Evolutionary conservation across 2,888 invertebrate species (phyloP), one percentile per base, ranked within the genome.

Genomic region (Falcaria lacertinaria): DNA sequence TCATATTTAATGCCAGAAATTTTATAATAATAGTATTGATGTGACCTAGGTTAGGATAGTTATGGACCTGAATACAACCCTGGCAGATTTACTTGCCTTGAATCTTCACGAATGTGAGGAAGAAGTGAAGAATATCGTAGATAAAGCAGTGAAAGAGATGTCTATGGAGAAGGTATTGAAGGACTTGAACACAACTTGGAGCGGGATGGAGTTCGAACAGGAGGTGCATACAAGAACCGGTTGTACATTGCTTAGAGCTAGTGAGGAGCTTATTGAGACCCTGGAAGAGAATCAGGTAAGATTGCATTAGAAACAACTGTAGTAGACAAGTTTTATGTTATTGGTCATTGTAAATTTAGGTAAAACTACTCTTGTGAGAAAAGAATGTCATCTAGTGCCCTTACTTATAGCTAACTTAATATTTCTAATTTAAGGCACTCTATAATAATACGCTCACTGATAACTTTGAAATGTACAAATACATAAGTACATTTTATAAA

Each of bases 141-240:
- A 98, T 78, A 98, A 98, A 87, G 98, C 98, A 0, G 97, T 98
- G 0, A 98, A 98, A 84, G 98, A 98, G 89, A 97, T 98, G 96
- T 96, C 97, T 1, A 98, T 98, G 98, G 98, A 98, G 80, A 98
- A 98, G 77, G 94, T 95, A 43, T 90, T 98, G 39, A 93, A 96
- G 55, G 98, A 98, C 67, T 83, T 98, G 45, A 94, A 98, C 67
- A 91, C 93, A 3, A 98, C 97, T 0, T 98, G 98, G 97, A 94
- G 96, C 35, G 91, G 93, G 1, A 96, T 98, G 96, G 96, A 97
- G 80, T 98, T 98, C 71, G 95, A 96, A 64, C 94, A 96, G 80
- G 98, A 98, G 79, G 88, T 92, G 41, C 98, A 98, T 80, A 84
- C 94, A 3, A 91, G 98, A 68, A 98, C 98, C 8, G 93, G 94